Conservation (phyloP, 30 jellyfish, hydroid and myxozoan genomes). For the Aurelia sp. region DNA sequence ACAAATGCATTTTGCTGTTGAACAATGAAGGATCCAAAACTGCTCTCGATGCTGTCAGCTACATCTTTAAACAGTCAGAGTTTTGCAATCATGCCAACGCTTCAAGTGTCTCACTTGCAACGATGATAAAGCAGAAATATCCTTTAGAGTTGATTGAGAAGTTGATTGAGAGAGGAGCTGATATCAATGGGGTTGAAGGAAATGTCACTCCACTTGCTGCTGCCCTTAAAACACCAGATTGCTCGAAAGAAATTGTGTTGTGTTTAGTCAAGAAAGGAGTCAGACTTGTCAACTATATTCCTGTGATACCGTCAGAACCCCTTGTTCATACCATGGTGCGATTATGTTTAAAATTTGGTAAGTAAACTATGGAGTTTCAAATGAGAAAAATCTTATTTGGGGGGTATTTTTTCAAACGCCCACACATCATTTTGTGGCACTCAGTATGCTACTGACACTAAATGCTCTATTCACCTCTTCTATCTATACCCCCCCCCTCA, state of each 20-base stretch:
- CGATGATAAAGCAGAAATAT: neutral
- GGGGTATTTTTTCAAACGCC: too few relatives aligned
- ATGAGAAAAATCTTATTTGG: neutral
- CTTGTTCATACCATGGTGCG: neutral
- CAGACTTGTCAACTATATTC: neutral
- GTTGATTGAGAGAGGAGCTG: slow-evolving; percentile 11
- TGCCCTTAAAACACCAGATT: neutral
- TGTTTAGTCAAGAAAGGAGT: neutral
- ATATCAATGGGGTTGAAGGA: neutral
- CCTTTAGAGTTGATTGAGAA: neutral
- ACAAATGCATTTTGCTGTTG: slow-evolving; percentile 6
- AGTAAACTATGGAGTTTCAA: neutral
- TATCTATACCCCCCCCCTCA: too few relatives aligned
- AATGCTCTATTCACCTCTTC: too few relatives aligned
- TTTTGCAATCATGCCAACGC: neutral
- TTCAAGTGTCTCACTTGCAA: neutral
- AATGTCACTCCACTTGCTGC: neutral
- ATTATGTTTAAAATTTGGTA: neutral
- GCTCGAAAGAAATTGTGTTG: neutral
- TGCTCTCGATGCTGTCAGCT: slow-evolving; percentile 5
- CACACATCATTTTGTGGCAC: too few relatives aligned
- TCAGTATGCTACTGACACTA: too few relatives aligned
- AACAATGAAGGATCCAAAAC: neutral
- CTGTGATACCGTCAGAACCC: neutral
- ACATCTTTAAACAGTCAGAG: neutral